Evolutionary conservation across 2,797 vertebrate species (phyloP).

Genomic region (Petrocephalus sullivani): DNA sequence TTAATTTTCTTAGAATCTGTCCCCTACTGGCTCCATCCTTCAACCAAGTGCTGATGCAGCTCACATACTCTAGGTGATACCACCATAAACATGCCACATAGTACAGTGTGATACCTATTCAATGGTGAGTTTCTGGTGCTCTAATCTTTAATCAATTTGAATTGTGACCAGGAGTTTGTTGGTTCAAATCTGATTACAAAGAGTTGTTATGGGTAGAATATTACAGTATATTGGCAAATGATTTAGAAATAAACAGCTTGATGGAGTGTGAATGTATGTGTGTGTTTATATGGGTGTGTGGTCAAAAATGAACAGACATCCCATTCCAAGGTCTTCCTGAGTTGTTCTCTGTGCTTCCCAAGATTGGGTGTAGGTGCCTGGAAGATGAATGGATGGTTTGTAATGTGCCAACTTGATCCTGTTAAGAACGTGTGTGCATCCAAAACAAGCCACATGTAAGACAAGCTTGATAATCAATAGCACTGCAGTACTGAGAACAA

Average conservation of each 20-base stretch:
- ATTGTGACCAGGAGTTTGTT: background rate
- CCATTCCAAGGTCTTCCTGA: background rate
- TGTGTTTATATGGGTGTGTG: background rate
- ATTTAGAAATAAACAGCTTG: background rate
- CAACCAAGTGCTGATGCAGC: background rate
- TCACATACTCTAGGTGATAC: background rate
- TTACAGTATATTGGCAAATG: background rate
- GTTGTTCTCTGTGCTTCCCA: background rate
- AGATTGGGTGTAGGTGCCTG: background rate
- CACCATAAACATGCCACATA: background rate
- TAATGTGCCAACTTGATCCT: background rate
- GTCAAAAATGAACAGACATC: background rate
- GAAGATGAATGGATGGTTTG: background rate
- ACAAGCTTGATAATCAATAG: background rate
- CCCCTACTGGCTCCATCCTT: background rate
- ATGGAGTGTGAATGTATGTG: background rate
- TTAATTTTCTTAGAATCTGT: conserved; percentile 18
- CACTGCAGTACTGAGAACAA: background rate
- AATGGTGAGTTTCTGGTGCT: background rate
- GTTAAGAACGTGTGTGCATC: background rate
- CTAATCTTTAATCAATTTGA: background rate
- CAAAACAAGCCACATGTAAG: background rate
- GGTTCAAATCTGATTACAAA: background rate
- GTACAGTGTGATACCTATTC: background rate
- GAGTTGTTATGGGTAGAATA: background rate